Percentiles rank a stretch among this genome's conserved stretches.
phyloP scores from a whole-genome alignment of 1,140 invertebrate genomes.

The Heliconius nattereri region DNA sequence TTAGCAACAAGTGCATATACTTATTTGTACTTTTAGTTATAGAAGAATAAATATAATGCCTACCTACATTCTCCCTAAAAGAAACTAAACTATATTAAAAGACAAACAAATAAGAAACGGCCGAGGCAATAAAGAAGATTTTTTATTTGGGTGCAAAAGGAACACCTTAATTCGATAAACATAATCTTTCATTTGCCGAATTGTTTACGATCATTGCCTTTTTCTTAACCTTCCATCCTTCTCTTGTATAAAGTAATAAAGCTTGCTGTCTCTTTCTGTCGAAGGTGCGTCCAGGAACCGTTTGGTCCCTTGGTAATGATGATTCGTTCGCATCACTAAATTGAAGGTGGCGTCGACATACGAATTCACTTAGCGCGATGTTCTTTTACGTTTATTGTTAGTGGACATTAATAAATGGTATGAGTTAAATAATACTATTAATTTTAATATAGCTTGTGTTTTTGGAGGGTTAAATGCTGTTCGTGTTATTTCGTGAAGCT shows the following conservation, averaged over 20 bases:
- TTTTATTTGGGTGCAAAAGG: constrained; percentile 68
- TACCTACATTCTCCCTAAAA: neutral
- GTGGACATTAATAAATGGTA: constrained; percentile 43
- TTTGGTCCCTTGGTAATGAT: constrained; percentile 68
- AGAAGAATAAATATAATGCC: no score
- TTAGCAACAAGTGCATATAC: no score
- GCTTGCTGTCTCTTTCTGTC: constrained; percentile 46
- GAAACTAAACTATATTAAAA: constrained; percentile 39
- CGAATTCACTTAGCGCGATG: constrained; percentile 71
- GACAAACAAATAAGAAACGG: constrained; percentile 56
- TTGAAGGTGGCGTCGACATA: constrained; percentile 70
- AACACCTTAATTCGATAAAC: constrained; percentile 78
- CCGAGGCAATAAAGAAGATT: constrained; percentile 63
- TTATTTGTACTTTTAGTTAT: no score
- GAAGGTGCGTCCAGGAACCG: constrained; percentile 60
- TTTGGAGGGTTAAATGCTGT: neutral
- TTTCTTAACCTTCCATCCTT: constrained; percentile 41
- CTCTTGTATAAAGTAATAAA: constrained; percentile 33
- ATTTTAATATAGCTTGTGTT: neutral
- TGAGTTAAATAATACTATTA: neutral
- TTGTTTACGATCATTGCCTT: constrained; percentile 64
- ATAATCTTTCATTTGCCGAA: constrained; percentile 79
- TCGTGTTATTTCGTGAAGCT: no score
- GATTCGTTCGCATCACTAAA: constrained; percentile 67
- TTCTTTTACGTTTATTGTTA: constrained; percentile 43